Evolutionary conservation across 2,888 invertebrate genomes (phyloP).

Genomic region (Lasioglossum pauxillum): DNA sequence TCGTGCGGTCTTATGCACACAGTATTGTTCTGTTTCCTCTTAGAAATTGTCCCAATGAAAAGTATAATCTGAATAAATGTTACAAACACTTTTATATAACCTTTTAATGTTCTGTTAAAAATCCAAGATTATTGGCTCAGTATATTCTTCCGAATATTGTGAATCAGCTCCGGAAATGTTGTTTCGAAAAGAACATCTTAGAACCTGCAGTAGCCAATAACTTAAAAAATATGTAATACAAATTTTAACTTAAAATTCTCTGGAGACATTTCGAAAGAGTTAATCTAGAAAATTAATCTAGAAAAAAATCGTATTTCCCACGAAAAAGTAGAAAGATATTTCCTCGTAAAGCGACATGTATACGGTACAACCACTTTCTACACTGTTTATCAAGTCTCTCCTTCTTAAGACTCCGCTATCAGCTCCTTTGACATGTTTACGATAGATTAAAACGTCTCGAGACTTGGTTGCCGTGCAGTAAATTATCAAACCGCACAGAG

Average conservation of each 20-base stretch:
- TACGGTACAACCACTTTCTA: neutral
- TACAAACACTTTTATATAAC: no score
- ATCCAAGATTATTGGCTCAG: no score
- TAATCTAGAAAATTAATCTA: neutral
- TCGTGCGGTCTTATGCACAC: no score
- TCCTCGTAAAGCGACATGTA: neutral
- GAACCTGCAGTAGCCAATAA: neutral
- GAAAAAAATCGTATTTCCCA: neutral
- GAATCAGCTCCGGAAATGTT: no score
- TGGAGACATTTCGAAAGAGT: neutral
- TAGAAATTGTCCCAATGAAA: no score
- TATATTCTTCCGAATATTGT: no score
- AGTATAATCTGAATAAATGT: no score
- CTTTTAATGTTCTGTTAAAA: no score
- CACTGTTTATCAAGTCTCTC: neutral
- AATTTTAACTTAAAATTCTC: neutral
- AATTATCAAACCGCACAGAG: neutral
- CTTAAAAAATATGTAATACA: no score
- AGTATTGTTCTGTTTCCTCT: no score
- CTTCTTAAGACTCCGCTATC: neutral
- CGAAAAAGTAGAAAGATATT: neutral
- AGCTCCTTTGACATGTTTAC: neutral
- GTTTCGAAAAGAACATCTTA: neutral
- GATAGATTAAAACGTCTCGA: conserved; percentile 1
- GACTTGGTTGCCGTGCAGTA: neutral